Percentiles rank a stretch among this genome's conserved stretches.
Evolutionary conservation across 2,888 invertebrate species (phyloP).

Genomic region (Merodon equestris): DNA sequence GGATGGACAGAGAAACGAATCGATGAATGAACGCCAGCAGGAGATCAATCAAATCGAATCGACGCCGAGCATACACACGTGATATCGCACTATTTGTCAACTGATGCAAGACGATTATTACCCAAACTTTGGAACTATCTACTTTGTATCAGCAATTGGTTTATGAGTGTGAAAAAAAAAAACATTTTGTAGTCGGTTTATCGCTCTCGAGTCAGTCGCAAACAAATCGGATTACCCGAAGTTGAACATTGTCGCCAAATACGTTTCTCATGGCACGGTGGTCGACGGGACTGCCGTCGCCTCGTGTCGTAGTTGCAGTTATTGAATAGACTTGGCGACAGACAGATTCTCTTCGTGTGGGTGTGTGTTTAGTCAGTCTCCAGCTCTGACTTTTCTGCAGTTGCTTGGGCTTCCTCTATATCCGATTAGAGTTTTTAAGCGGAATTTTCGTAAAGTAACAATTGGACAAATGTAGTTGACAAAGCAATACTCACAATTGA

Average conservation of each 20-base stretch:
- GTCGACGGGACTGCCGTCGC: background rate
- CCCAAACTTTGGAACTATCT: too few species aligned
- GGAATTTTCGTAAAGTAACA: constrained; percentile 2
- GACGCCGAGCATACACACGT: too few species aligned
- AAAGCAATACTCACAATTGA: constrained; percentile 48
- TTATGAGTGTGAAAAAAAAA: constrained; percentile 11
- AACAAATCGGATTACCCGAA: constrained; percentile 49
- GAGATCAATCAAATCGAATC: too few species aligned
- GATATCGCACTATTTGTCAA: too few species aligned
- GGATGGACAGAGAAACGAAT: too few species aligned
- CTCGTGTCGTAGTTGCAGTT: too few species aligned
- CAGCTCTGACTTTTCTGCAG: background rate
- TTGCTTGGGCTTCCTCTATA: constrained; percentile 10
- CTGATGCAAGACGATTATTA: too few species aligned
- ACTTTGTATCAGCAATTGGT: too few species aligned
- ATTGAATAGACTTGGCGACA: constrained; percentile 13
- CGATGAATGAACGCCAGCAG: background rate
- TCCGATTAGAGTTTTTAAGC: constrained; percentile 32
- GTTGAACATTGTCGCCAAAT: constrained; percentile 28
- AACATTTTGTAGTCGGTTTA: background rate
- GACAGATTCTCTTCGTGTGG: constrained; percentile 4
- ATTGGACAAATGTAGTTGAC: constrained; percentile 17
- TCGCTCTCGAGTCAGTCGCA: constrained; percentile 16
- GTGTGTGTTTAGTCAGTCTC: too few species aligned
- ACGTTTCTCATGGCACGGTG: background rate